Percentiles rank a stretch among this genome's conserved stretches.
These are phyloP conservation scores for Thymallus thymallus DNA, from an alignment of 2,113 vertebrate species.

Conservation along the genomic window DNA sequence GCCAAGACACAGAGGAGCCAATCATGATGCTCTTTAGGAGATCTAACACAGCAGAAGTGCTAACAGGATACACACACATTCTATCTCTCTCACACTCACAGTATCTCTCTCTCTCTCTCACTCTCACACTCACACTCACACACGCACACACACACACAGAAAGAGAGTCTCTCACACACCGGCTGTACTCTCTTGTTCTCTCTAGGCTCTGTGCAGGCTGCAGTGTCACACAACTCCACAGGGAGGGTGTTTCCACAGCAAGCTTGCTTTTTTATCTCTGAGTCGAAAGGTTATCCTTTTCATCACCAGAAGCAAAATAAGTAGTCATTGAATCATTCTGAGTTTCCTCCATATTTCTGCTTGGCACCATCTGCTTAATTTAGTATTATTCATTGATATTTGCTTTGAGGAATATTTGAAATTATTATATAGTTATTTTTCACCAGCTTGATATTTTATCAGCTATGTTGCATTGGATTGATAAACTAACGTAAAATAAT, in stretches of 20 bases:
- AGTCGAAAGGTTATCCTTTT: too few species aligned
- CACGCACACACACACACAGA: not conserved
- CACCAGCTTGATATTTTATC: too few species aligned
- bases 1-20: not conserved
- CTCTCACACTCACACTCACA: not conserved
- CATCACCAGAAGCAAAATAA: too few species aligned
- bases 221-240: slow-evolving; percentile 1
- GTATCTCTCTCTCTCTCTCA: not conserved
- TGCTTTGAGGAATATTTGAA: too few species aligned
- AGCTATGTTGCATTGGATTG: too few species aligned
- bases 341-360: too few species aligned
- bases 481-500: too few species aligned
- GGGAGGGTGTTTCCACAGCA: not conserved
- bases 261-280: too few species aligned
- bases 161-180: slow-evolving; percentile 1
- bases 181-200: slow-evolving; percentile 27
- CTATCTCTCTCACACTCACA: not conserved
- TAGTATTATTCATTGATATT: too few species aligned
- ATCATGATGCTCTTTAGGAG: not conserved
- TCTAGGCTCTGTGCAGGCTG: slow-evolving; percentile 6
- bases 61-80: not conserved
- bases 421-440: too few species aligned
- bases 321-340: too few species aligned
- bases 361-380: too few species aligned
- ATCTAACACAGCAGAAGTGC: not conserved